A percentile compares a stretch with the other conserved stretches of the same genome.
Evolutionary conservation across 2,888 invertebrate genomes (phyloP).

Genomic region (Plagodis dolabraria): DNA sequence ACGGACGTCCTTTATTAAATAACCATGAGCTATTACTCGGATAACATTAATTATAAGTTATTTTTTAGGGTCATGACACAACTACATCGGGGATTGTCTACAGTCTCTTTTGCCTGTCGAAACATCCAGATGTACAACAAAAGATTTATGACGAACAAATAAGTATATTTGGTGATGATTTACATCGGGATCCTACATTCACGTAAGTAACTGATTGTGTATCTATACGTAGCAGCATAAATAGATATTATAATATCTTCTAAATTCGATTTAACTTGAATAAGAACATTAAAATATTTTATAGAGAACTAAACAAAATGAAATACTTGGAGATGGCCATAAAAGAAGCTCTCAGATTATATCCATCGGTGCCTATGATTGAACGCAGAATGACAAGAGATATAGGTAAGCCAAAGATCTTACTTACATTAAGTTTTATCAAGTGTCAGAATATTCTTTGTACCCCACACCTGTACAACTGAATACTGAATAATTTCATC

Average conservation of each 20-base stretch:
- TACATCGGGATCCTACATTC: constrained; percentile 63
- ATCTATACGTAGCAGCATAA: too few species aligned
- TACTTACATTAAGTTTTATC: too few species aligned
- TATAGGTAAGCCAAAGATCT: constrained; percentile 45
- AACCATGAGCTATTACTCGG: too few species aligned
- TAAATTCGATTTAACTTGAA: too few species aligned
- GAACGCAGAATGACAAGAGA: constrained; percentile 65
- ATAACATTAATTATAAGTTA: too few species aligned
- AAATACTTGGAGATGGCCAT: constrained; percentile 79
- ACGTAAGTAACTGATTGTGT: constrained; percentile 48
- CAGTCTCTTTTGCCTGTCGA: constrained; percentile 77
- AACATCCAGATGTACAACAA: constrained; percentile 77
- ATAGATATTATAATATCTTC: too few species aligned
- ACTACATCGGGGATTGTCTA: constrained; percentile 84
- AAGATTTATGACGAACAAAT: constrained; percentile 79
- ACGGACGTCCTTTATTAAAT: too few species aligned
- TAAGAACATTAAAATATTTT: constrained; percentile 25
- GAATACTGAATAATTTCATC: too few species aligned
- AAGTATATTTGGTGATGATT: constrained; percentile 66
- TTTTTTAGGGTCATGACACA: constrained; percentile 80
- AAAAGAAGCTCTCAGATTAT: constrained; percentile 78
- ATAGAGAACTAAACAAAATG: constrained; percentile 69
- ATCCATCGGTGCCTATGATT: constrained; percentile 78
- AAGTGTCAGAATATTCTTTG: too few species aligned
- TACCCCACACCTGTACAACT: too few species aligned